Evolutionary conservation across 2,797 vertebrate genomes (phyloP).

Genomic region (Lacerta agilis): DNA sequence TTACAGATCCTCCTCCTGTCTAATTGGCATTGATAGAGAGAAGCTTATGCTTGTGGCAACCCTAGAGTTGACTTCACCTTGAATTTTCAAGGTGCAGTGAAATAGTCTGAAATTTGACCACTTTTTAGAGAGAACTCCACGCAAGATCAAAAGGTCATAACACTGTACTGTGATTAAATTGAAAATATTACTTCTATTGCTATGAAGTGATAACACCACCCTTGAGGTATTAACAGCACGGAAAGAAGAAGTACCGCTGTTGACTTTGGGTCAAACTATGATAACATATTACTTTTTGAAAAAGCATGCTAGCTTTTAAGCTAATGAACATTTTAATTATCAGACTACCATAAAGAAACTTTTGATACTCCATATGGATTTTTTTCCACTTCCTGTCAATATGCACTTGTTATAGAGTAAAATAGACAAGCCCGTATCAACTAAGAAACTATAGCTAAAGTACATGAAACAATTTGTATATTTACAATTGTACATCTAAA

Average conservation of each 20-base stretch:
- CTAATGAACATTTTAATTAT: conserved; percentile 69
- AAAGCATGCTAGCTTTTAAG: conserved; percentile 59
- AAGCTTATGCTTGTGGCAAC: conserved; percentile 16
- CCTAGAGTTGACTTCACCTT: conserved; percentile 62
- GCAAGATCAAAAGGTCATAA: conserved; percentile 69
- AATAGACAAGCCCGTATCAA: conserved; percentile 61
- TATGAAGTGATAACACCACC: conserved; percentile 59
- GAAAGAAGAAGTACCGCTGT: conserved; percentile 60
- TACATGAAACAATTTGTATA: conserved; percentile 36
- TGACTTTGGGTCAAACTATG: conserved; percentile 70
- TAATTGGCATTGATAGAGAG: conserved; percentile 35
- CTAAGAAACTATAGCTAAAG: conserved; percentile 51
- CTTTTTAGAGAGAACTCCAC: conserved; percentile 68
- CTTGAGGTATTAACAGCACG: conserved; percentile 67
- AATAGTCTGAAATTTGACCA: conserved; percentile 69
- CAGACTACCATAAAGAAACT: conserved; percentile 36
- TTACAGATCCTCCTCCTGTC: background rate
- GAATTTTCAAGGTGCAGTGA: conserved; percentile 61
- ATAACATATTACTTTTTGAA: conserved; percentile 67
- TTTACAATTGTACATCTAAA: background rate
- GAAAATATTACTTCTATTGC: conserved; percentile 71
- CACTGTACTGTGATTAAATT: conserved; percentile 69
- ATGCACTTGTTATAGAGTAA: conserved; percentile 62
- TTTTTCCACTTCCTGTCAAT: conserved; percentile 65
- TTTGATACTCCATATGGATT: background rate